Percentiles rank a stretch among this genome's conserved stretches.
Conservation (phyloP, 2,797 vertebrate genomes). For the Chaetophractus vellerosus region DNA sequence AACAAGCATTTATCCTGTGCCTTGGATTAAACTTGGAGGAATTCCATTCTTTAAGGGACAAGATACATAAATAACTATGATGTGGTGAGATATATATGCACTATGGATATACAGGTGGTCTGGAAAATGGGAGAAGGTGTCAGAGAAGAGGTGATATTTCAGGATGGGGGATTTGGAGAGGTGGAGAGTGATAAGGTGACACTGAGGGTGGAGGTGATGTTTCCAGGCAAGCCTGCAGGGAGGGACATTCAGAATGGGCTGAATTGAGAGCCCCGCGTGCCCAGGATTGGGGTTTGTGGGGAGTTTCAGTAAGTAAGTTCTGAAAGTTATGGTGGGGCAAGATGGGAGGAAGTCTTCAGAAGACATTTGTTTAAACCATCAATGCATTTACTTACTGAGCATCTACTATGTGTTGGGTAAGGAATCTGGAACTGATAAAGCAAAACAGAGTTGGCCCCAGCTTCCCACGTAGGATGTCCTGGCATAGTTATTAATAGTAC, state of each 20-base stretch:
- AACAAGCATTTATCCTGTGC: neutral
- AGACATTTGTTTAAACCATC: neutral
- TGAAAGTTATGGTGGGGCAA: neutral
- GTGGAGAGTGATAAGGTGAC: too few relatives aligned
- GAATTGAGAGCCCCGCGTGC: neutral
- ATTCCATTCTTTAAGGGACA: neutral
- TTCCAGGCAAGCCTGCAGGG: neutral
- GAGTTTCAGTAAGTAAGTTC: neutral
- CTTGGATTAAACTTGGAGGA: neutral
- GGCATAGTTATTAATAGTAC: neutral
- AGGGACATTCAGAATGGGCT: neutral
- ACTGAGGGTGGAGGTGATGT: rapidly evolving
- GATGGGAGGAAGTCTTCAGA: neutral
- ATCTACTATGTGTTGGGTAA: neutral
- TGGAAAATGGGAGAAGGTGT: neutral
- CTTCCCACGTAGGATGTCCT: neutral
- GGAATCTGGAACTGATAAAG: neutral
- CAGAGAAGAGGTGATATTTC: neutral
- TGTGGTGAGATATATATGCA: neutral
- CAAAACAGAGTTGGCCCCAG: neutral
- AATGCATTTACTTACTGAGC: conserved; percentile 13
- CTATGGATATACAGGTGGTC: neutral
- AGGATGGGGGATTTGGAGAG: neutral
- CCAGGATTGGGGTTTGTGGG: neutral
- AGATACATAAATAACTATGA: neutral